Conservation (phyloP, 2,888 invertebrate genomes). For the Darwinula stevensoni region DNA sequence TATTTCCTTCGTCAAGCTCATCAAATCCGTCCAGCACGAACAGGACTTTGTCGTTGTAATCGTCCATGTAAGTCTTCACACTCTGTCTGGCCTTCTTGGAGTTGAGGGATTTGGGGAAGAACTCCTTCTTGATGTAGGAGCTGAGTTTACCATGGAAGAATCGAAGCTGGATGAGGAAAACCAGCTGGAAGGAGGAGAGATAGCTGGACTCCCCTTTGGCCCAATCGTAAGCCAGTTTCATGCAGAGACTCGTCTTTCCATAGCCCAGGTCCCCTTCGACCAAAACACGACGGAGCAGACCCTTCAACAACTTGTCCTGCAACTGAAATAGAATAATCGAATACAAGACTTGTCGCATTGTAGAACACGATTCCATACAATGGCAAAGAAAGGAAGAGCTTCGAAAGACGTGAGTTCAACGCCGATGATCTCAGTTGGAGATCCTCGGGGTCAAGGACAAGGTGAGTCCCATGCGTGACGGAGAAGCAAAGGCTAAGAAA, state of each 20-base stretch:
- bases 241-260: constrained; percentile 21
- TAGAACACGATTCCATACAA: too few species aligned
- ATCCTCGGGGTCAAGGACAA: too few species aligned
- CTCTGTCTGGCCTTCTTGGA: constrained; percentile 10
- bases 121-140: constrained; percentile 15
- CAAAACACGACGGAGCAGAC: constrained; percentile 15
- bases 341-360: too few species aligned
- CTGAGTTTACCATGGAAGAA: constrained; percentile 19
- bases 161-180: constrained; percentile 21
- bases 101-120: constrained; percentile 18
- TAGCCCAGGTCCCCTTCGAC: constrained; percentile 24
- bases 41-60: constrained; percentile 15
- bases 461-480: too few species aligned
- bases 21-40: constrained; percentile 25
- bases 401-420: too few species aligned
- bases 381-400: too few species aligned
- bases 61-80: constrained; percentile 12
- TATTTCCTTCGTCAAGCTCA: constrained; percentile 14
- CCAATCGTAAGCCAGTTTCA: constrained; percentile 25
- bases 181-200: constrained; percentile 11
- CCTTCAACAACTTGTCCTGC: constrained; percentile 8
- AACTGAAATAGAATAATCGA: too few species aligned
- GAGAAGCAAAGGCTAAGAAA: too few species aligned
- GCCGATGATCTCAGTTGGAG: too few species aligned
- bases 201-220: constrained; percentile 17